Evolutionary conservation across 23 tunicate species (phyloP), one percentile per base, ranked within the genome.

Genomic region (Clavelina lepadiformis): DNA sequence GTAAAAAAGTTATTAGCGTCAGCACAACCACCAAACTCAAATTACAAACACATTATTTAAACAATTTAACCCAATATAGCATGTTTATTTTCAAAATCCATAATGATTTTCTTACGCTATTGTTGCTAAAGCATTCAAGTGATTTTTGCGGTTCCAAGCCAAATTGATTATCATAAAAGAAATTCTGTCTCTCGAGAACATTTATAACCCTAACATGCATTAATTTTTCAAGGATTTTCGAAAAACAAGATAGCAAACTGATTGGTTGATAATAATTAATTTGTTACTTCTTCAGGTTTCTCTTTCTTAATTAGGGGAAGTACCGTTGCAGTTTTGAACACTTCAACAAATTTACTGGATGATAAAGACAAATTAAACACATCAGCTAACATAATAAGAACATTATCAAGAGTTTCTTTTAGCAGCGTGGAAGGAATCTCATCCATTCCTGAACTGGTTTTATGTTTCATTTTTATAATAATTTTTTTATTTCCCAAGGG

Each of bases 171-270:
- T n/a, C n/a, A n/a, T n/a, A n/a, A n/a, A n/a, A n/a, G n/a, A n/a
- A n/a, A n/a, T n/a, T n/a, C n/a, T n/a, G n/a, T n/a, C n/a, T n/a
- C 15, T 41, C 49, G 11, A 41, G 15, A 41, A 41, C 11, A 15
- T 11, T 11, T 11, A 11, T 11, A 11, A 41, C 11, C 49, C 49
- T 41, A 41, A 11, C 15, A 15, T 41, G 15, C 60, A 54, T 54
- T 8, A 54, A 13, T 54, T 54, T 54, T 54, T 54, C 60, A 13
- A 54, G 60, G 21, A 54, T 54, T 54, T 54, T 54, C 7, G 60
- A 54, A 18, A 54, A 18, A 21, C 8, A 13, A 7, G 60, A 21
- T 7, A 54, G 23, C 7, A 54, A 54, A 20, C 60, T 54, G 25
- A 54, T 54, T 54, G 60, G 60, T 21, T 22, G 15, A 22, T 54